Conservation (phyloP, 2,113 vertebrate species). For the Lasiurus borealis region DNA sequence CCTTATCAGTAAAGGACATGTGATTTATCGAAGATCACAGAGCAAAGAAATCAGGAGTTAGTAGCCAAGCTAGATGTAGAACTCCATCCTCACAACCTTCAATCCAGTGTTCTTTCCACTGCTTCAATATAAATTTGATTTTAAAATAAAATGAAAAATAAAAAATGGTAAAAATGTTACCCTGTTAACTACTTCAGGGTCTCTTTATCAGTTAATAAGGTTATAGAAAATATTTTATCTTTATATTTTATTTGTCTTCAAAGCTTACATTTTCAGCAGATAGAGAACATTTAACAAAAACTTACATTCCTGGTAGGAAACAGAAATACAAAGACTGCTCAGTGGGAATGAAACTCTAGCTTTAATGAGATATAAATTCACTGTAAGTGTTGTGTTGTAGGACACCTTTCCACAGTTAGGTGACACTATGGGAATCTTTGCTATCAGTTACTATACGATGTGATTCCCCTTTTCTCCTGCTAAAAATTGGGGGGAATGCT, state of each 20-base stretch:
- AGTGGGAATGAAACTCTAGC: background rate
- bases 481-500: background rate
- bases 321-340: background rate
- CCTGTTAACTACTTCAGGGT: background rate
- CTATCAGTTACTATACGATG: background rate
- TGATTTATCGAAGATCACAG: background rate
- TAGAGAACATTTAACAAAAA: constrained; percentile 34
- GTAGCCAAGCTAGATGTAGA: background rate
- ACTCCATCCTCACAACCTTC: background rate
- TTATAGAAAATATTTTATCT: background rate
- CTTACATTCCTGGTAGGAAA: constrained; percentile 21
- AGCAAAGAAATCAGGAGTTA: background rate
- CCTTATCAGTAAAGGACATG: background rate
- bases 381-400: background rate
- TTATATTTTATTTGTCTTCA: background rate
- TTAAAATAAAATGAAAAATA: background rate
- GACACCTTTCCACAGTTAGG: background rate
- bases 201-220: background rate
- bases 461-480: background rate
- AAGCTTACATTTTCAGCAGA: background rate
- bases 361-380: background rate
- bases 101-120: background rate
- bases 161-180: background rate
- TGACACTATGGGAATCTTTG: background rate
- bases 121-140: background rate